Conservation (phyloP, 2,113 vertebrate species). For the Psophia crepitans region DNA sequence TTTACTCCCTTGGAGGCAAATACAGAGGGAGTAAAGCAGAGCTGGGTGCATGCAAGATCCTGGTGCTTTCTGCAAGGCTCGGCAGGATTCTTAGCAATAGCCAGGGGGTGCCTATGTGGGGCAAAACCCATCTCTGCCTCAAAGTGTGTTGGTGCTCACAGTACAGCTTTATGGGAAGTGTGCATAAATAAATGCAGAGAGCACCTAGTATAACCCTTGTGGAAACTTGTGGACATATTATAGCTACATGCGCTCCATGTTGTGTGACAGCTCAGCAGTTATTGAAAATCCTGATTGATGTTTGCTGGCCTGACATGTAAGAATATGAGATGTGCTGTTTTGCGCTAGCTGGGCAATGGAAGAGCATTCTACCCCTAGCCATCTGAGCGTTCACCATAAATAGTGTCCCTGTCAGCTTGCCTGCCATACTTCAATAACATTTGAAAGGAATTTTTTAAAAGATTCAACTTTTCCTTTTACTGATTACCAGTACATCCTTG, state of each 20-base stretch:
- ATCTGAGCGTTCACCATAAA: not conserved
- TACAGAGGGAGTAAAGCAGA: not conserved
- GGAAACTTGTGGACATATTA: not conserved
- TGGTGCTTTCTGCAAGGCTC: not conserved
- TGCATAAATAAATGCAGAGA: not conserved
- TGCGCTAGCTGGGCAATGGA: not conserved
- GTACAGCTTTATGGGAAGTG: not conserved
- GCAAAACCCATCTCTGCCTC: not conserved
- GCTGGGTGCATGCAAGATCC: not conserved
- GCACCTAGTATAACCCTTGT: rapidly evolving
- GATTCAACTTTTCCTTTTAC: not conserved
- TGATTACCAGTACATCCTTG: not conserved
- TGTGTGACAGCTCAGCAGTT: constrained; percentile 52
- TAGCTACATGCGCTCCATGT: not conserved
- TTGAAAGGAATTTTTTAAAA: not conserved
- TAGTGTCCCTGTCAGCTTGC: not conserved
- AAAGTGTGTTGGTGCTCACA: rapidly evolving
- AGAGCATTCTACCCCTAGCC: not conserved
- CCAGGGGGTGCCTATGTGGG: not conserved
- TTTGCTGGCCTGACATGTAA: constrained; percentile 24
- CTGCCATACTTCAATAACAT: not conserved
- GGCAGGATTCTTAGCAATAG: not conserved
- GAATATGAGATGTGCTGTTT: not conserved
- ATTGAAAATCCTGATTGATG: constrained; percentile 45
- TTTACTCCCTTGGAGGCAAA: not conserved